Evolutionary conservation across 1,140 invertebrate genomes (phyloP), one percentile per base, ranked within the genome.

Genomic region (Eciton burchellii): DNA sequence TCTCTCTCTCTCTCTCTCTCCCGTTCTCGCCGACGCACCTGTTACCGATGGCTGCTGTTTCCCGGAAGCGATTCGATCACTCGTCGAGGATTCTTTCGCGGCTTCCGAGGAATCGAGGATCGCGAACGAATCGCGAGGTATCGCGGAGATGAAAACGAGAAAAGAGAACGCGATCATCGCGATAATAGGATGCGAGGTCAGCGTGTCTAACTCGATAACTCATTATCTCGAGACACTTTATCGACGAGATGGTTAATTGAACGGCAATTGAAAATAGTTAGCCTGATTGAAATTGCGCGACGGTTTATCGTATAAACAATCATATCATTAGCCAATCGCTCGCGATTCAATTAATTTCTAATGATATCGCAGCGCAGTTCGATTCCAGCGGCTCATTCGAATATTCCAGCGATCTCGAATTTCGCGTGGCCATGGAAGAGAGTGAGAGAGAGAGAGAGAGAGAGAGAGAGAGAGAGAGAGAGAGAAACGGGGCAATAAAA

Each of bases 1-100:
- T 49, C n/a, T 82, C 81, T 60, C 76, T 91, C 85, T 86, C 85
- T 83, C 43, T 63, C 26, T n/a, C 60, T 68, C 54, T 63, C 49
- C 49, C n/a, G n/a, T n/a, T n/a, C n/a, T n/a, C n/a, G n/a, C n/a
- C 21, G 3, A 60, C 52, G 45, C 35, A 45, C 24, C 54, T 47
- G 16, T 68, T 68, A 16, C 16, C 21, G 65, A 57, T 49, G 26
- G 52, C 52, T 60, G 66, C 49, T 81, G 54, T 35, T 24, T n/a
- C 41, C 24, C 41, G 29, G 45, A 49, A 70, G 43, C 24, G 41
- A 49, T 71, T 57, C 19, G 77, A 60, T 29, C 35, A 35, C 47
- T 57, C 21, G 16, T 5, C 14, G 26, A 41, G 49, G 43, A 21
- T n/a, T 73, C 73, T 3, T 6, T 0, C 41, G 24, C n/a, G 21